phyloP scores from a whole-genome alignment of 2,888 invertebrate genomes.

The Atethmia centrago region DNA sequence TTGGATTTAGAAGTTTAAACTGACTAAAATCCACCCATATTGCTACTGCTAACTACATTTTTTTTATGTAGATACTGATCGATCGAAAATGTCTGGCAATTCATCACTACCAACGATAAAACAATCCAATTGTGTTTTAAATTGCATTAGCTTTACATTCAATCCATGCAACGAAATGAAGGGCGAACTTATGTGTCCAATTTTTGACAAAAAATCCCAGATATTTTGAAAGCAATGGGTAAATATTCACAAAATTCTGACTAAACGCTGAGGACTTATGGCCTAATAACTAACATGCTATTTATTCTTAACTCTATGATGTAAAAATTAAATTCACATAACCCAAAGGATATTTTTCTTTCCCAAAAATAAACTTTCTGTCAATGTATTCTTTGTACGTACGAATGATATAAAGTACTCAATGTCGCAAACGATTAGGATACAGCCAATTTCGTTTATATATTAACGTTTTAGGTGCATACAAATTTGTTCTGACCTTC shows the following conservation, averaged over 20 bases:
- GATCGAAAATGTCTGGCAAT: neutral
- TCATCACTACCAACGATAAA: neutral
- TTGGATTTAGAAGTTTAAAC: neutral
- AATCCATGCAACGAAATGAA: slow-evolving; percentile 1
- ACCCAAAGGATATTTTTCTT: neutral
- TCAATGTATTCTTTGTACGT: slow-evolving; percentile 41
- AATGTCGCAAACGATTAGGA: slow-evolving; percentile 62
- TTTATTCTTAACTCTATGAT: slow-evolving; percentile 52
- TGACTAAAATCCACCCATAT: no score
- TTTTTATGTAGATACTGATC: neutral
- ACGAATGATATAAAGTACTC: slow-evolving; percentile 65
- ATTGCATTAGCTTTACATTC: slow-evolving; percentile 40
- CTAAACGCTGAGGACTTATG: slow-evolving; percentile 28
- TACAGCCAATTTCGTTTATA: slow-evolving; percentile 53
- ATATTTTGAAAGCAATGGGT: slow-evolving; percentile 38
- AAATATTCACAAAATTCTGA: slow-evolving; percentile 30
- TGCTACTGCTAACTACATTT: neutral
- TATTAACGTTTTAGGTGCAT: slow-evolving; percentile 57
- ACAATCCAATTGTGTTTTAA: neutral
- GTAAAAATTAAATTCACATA: slow-evolving; percentile 27
- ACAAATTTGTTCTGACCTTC: slow-evolving; percentile 59
- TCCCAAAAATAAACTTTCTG: slow-evolving; percentile 28
- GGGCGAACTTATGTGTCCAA: slow-evolving; percentile 18
- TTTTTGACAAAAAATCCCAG: slow-evolving; percentile 18
- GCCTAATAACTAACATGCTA: slow-evolving; percentile 18